phyloP scores from a whole-genome alignment of 2,113 vertebrate species.

The Bubo scandiacus region DNA sequence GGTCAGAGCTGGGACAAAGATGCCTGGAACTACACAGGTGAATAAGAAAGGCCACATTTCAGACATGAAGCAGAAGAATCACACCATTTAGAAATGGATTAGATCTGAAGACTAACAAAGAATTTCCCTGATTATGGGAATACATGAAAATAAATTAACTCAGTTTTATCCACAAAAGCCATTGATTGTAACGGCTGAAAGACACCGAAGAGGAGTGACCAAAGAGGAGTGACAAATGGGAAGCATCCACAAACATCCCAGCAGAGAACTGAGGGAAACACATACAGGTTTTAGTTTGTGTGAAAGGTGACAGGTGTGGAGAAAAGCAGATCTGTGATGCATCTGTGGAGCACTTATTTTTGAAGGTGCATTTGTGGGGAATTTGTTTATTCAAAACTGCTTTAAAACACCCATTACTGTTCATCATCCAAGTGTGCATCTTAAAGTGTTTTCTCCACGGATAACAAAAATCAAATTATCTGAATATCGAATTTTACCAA shows the following conservation, averaged over 20 bases:
- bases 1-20: neutral
- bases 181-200: neutral
- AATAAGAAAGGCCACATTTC: neutral
- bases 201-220: neutral
- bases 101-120: neutral
- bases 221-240: too few species aligned
- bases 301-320: neutral
- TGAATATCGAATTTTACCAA: neutral
- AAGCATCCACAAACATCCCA: neutral
- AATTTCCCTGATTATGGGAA: neutral
- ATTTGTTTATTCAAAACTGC: neutral
- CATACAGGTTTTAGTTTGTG: neutral
- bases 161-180: neutral
- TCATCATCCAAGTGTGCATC: neutral
- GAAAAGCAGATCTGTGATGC: neutral
- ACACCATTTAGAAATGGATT: neutral
- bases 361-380: neutral
- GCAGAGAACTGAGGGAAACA: neutral
- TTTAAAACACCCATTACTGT: neutral
- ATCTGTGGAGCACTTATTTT: neutral
- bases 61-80: neutral
- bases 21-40: neutral
- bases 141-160: neutral
- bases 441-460: neutral
- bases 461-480: neutral